Base-by-base conservation (phyloP, 2,888 invertebrate species). In the Tribolium freemani region DNA sequence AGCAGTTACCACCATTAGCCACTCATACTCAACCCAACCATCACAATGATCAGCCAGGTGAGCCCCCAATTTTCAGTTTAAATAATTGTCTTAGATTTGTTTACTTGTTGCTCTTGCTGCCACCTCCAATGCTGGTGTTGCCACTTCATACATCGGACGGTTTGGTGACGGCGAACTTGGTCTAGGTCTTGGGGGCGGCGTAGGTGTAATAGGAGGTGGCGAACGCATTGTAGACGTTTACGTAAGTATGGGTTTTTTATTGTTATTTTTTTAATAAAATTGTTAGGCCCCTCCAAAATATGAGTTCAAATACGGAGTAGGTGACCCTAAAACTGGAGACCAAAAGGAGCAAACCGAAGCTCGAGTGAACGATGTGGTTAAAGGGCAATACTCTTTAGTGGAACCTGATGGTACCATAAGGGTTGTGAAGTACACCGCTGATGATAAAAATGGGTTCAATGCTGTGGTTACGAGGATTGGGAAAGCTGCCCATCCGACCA, bases 381-480 rank as follows among this genome's bases (percentile, higher is more conserved):
- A 77, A 64, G 76, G 76, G 20, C 69, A 74, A 45, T 76, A 76
- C 44, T 75, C 76, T 11, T 31, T 76, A 5, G 74, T 71, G 38
- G 76, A 76, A 67, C 76, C 76, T 31, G 76, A 76, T 54, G 76
- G 76, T 73, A 83, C 83, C 64, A 72, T 80, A 10, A 77, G 82
- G 50, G 81, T 81, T 20, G 83, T 83, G 4, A 80, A 82, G 69
- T 83, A 83, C 76, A 82, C 83, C 30, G 82, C 83, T 64, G 83
- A 83, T 75, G 78, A 81, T 44, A 77, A 80, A 63, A 82, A 81
- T 54, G 82, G 82, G 50, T 82, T 82, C 77, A 82, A 82, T 71
- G 92, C 92, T 26, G 89, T 92, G 51, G 92, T 92, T 5, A 90
- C 91, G 78, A 91, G 90, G 83, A 88, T 90, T 45, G 91, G 91